Evolutionary conservation across 2,888 invertebrate genomes (phyloP).

Genomic region (Tenthredo amoena): DNA sequence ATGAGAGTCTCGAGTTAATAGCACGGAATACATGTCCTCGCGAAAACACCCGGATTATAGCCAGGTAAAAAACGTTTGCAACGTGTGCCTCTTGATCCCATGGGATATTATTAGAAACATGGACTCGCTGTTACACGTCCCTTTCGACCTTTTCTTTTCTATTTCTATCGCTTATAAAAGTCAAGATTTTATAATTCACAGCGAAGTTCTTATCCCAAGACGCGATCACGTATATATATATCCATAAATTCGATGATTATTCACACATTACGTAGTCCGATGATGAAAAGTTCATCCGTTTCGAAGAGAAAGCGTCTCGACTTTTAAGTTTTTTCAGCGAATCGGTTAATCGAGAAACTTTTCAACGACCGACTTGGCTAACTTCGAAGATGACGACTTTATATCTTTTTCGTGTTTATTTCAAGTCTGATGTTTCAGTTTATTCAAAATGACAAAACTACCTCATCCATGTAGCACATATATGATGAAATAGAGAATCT

Average conservation of each 20-base stretch:
- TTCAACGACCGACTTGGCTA: too few relatives aligned
- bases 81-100: constrained; percentile 61
- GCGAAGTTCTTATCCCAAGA: not conserved
- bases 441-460: too few relatives aligned
- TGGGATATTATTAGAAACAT: constrained; percentile 65
- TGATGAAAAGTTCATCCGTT: too few relatives aligned
- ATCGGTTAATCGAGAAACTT: too few relatives aligned
- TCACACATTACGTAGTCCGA: not conserved
- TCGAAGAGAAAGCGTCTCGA: too few relatives aligned
- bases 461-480: too few relatives aligned
- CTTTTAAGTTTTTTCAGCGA: too few relatives aligned
- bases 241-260: not conserved
- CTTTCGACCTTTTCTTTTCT: not conserved
- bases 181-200: not conserved
- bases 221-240: not conserved
- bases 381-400: too few relatives aligned
- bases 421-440: too few relatives aligned
- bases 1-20: constrained; percentile 45
- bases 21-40: constrained; percentile 66
- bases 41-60: constrained; percentile 66
- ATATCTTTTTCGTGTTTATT: too few relatives aligned
- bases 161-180: constrained; percentile 30
- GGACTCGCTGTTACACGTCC: constrained; percentile 63
- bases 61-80: constrained; percentile 61
- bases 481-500: too few relatives aligned